Base-by-base conservation (phyloP, 1,140 invertebrate genomes). In the Ceratosolen fusciceps region DNA sequence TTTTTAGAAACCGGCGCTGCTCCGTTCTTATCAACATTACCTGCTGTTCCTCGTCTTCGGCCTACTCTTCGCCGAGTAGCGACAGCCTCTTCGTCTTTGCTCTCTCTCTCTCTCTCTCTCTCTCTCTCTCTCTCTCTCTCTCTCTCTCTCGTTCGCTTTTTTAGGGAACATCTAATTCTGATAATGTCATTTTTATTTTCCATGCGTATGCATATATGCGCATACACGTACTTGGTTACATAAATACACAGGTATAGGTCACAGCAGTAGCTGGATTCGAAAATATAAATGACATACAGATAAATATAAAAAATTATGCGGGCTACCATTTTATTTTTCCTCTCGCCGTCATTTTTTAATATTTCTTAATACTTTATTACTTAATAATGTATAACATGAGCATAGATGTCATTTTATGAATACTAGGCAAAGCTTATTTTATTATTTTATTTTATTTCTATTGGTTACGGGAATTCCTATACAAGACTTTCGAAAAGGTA, bases 91-190 rank as follows among this genome's bases (percentile, higher is more conserved):
- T 43, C 49, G 78, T 79, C n/a, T n/a, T n/a, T n/a, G n/a, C n/a
- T n/a, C n/a, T n/a, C n/a, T n/a, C n/a, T n/a, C n/a, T n/a, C n/a
- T n/a, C n/a, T n/a, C n/a, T n/a, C n/a, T n/a, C n/a, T n/a, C n/a
- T n/a, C n/a, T n/a, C n/a, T n/a, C n/a, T n/a, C n/a, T n/a, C n/a
- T n/a, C n/a, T n/a, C n/a, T n/a, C n/a, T n/a, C n/a, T n/a, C n/a
- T n/a, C n/a, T 79, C 73, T 79, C 78, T 79, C 72, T 62, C 39
- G 54, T n/a, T 37, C 62, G 24, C 68, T 78, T 49, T 72, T 34
- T 72, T 78, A 54, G 24, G 39, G 26, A 47, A 5, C 1, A 26
- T 12, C 14, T 39, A 37, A 65, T 24, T 29, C 21, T 37, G 19
- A 73, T 74, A 58, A 24, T 60, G 12, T 52, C 39, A 19, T 47